Base-by-base conservation (phyloP, 2,113 vertebrate genomes). In the Rhinolophus sinicus region DNA sequence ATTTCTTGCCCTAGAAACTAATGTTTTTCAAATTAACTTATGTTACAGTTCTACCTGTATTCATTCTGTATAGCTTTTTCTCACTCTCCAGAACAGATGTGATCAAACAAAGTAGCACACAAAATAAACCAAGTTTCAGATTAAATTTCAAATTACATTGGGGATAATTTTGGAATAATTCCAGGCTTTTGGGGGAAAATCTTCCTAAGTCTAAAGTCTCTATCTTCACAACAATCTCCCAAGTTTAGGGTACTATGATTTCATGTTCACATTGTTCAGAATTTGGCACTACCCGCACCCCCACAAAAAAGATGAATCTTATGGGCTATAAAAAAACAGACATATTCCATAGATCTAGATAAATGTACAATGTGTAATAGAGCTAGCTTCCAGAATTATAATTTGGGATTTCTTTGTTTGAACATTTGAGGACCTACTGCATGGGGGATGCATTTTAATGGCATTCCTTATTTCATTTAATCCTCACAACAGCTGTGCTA, bases 51-150 rank as follows among this genome's bases (percentile, higher is more conserved):
- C 38, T 88, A 11, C 64, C 38, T 58, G 1, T 6, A 9, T 26
- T 78, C 30, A 5, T 40, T 58, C 56, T 47, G 8, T 35, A 8
- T 1, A 22, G n/a, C n/a, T 78, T 18, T 35, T 40, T 30, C 67
- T 50, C 19, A 26, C 11, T 28, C n/a, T 76, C n/a, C 6, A 92
- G 73, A 86, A 78, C 33, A 65, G n/a, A 84, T n/a, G 47, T 13
- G 30, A 52, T 56, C 28, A 15, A 13, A 86, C 38, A 50, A 92
- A 92, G 47, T 15, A 56, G 58, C 40, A 84, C 62, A 81, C 30
- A 77, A 85, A 97, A 88, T 72, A 85, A 96, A 77, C 40, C 44
- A 90, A 19, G 14, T 69, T 94, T 92, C 78, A 73, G 64, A 92
- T 47, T 92, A 78, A 96, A 95, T 95, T 94, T 90, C 54, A 86